Evolutionary conservation across 2,113 vertebrate species (phyloP), one percentile per base, ranked within the genome.

Genomic region (Vulpes lagopus): DNA sequence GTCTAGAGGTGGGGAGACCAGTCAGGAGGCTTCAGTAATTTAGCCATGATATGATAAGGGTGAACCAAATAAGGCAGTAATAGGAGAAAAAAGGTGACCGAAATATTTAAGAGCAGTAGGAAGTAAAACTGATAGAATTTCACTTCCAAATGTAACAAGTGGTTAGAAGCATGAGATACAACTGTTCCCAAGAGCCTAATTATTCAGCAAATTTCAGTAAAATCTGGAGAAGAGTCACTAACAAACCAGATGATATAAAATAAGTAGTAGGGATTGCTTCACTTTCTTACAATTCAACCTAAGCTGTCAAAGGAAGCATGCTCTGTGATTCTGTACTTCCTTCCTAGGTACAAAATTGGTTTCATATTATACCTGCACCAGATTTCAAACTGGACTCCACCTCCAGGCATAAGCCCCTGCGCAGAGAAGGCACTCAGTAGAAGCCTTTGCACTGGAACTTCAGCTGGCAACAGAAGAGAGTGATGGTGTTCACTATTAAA

Each of bases 331-430:
- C 3, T 73, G 25, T 12, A 53, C 19, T 79, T 87, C 32, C n/a
- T 84, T 92, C 38, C 64, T 30, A 76, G 57, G 80, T 16, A 83
- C 2, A 92, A 60, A 55, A 67, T 3, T 69, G 17, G 85, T 22
- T 27, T 96, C 0, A 6, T n/a, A 80, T 97, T 96, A 92, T 99
- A 99, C 99, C 99, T 99, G 99, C 99, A 99, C 99, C 99, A 99
- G 91, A 99, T 99, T 98, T 99, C 99, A 98, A 99, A 99, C 80
- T 99, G 99, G 95, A 99, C 98, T 83, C 99, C 99, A 89, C 99
- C 99, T 92, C 99, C 99, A 78, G 98, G 98, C 32, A 97, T 85
- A 0, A 98, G 93, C 12, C 99, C 99, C 35, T 99, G 98, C 82
- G 98, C 94, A 60, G 98, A 99, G 93, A 99, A 99, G 19, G 98